Conservation (phyloP, 1,140 invertebrate genomes). For the Matsumurasca onukii region DNA sequence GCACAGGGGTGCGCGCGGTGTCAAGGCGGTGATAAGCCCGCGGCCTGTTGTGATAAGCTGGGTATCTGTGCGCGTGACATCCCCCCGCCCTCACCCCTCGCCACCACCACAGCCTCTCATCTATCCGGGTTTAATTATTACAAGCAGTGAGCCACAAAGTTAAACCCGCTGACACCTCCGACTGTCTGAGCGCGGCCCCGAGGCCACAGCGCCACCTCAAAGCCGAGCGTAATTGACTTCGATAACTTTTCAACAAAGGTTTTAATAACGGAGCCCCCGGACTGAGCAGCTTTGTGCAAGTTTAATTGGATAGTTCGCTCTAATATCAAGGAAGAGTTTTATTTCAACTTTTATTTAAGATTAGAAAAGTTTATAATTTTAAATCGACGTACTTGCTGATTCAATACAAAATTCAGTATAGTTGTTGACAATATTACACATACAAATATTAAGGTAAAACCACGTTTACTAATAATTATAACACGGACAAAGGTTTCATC, state of each 20-base stretch:
- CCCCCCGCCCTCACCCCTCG: background rate
- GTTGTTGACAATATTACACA: too few relatives aligned
- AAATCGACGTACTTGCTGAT: too few relatives aligned
- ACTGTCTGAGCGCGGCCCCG: background rate
- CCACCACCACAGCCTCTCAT: background rate
- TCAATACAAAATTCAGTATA: too few relatives aligned
- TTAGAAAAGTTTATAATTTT: too few relatives aligned
- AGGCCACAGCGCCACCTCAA: background rate
- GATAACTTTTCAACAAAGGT: background rate
- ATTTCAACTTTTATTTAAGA: too few relatives aligned
- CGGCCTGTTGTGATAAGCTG: constrained; percentile 20
- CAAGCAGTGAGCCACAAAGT: constrained; percentile 13
- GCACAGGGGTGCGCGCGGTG: background rate
- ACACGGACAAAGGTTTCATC: too few relatives aligned
- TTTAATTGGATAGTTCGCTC: too few relatives aligned
- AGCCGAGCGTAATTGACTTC: background rate
- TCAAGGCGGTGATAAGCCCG: constrained; percentile 17
- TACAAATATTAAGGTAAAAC: too few relatives aligned
- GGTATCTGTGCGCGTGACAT: background rate
- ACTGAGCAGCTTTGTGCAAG: too few relatives aligned
- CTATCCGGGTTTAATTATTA: constrained; percentile 21
- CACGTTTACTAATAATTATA: too few relatives aligned
- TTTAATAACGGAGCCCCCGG: too few relatives aligned
- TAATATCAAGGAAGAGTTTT: too few relatives aligned
- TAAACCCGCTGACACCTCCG: background rate